Evolutionary conservation across 2,888 invertebrate species (phyloP), one percentile per base, ranked within the genome.

Genomic region (Meiosimyza decipiens): DNA sequence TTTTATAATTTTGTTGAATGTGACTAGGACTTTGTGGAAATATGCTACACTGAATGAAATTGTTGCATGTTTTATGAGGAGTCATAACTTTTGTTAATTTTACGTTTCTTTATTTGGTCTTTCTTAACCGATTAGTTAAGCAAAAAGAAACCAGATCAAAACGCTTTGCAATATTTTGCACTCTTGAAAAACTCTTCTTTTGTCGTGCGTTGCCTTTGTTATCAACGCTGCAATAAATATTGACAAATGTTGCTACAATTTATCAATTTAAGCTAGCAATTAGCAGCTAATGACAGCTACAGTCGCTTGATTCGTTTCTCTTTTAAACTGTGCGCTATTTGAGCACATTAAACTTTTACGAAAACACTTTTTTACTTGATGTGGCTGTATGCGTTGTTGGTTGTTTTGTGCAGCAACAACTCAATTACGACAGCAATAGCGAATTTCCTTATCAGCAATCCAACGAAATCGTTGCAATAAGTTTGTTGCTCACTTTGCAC

Each of bases 181-280:
- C 6, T 40, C 9, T 40, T 40, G 9, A 40, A 40, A 40, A 9
- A 40, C 9, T 40, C 40, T 40, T 40, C 40, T 40, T 40, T 40
- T 9, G 40, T 40, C 40, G 40, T 40, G 40, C 9, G 40, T 40
- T 40, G 40, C 9, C 40, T 40, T 40, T 40, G 40, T 40, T 40
- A 40, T 6, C 40, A 40, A 40, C 40, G 40, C 40, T 9, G 9
- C 40, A 40, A 28, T 57, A 11, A 11, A 57, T 57, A 57, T 16
- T 57, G 57, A 57, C 28, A 57, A 57, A 57, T 57, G 57, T 57
- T 40, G 15, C 4, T 16, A 5, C 57, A 57, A 57, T 57, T 22
- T 57, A 28, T 57, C 57, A 57, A 57, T 28, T 57, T 57, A 28
- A 57, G 57, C 22, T 57, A 57, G 57, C 57, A 57, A 57, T 57